phyloP scores from a whole-genome alignment of 2,113 vertebrate genomes.

The Speoplatyrhinus poulsoni region DNA sequence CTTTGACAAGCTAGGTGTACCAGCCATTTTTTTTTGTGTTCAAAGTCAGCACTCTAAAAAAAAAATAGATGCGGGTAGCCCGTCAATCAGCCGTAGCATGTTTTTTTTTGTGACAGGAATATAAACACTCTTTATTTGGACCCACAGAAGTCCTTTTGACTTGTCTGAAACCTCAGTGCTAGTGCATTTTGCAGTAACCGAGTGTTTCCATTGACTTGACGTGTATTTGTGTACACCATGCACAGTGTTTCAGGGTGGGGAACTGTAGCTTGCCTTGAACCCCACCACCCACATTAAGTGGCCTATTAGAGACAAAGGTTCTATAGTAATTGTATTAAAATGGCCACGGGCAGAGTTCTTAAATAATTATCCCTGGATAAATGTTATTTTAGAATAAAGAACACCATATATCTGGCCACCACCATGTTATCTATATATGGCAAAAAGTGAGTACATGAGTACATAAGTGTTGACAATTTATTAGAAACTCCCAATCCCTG shows the following conservation, averaged over 20 bases:
- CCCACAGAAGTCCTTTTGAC: slow-evolving; percentile 66
- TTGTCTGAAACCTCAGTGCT: slow-evolving; percentile 33
- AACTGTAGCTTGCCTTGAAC: slow-evolving; percentile 35
- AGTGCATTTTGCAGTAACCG: slow-evolving; percentile 28
- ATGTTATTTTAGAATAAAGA: slow-evolving; percentile 20
- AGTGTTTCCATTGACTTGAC: slow-evolving; percentile 59
- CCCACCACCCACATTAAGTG: slow-evolving; percentile 48
- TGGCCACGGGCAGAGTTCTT: slow-evolving; percentile 19
- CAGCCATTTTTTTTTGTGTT: slow-evolving; percentile 45
- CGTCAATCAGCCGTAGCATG: slow-evolving; percentile 50
- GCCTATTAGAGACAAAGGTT: slow-evolving; percentile 44
- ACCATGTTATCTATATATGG: neutral
- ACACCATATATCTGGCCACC: neutral
- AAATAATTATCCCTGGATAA: slow-evolving; percentile 5
- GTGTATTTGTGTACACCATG: slow-evolving; percentile 20
- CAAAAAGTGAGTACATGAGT: too few relatives aligned
- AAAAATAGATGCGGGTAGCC: slow-evolving; percentile 18
- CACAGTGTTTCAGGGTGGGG: slow-evolving; percentile 35
- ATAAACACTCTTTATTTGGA: slow-evolving; percentile 59
- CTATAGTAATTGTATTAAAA: slow-evolving; percentile 38
- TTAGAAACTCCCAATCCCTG: neutral
- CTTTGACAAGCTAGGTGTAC: slow-evolving; percentile 39
- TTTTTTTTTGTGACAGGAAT: slow-evolving; percentile 38
- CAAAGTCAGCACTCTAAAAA: slow-evolving; percentile 16
- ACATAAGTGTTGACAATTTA: neutral